A percentile compares a stretch with the other conserved stretches of the same genome.
These are phyloP conservation scores for Dolichallabes microphthalmus DNA, from an alignment of 2,113 vertebrate genomes.

Conservation along the genomic window DNA sequence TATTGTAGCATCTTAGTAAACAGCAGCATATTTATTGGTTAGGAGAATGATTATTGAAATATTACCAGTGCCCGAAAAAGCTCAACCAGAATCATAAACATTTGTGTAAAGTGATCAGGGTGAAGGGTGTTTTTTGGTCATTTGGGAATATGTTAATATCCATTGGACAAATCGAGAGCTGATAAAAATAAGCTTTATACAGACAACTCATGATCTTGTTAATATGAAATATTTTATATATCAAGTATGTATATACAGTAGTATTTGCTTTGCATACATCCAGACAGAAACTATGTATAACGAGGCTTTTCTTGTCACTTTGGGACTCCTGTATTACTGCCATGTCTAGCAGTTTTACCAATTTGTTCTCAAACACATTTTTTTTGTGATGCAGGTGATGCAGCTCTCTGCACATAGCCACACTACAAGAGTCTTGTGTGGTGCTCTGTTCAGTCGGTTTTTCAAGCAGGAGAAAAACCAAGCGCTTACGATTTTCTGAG, in stretches of 20 bases:
- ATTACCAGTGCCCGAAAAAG: neutral
- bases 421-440: neutral
- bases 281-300: neutral
- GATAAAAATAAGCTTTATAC: neutral
- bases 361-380: conserved; percentile 2
- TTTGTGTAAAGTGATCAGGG: neutral
- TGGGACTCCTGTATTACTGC: conserved; percentile 2
- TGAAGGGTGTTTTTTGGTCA: neutral
- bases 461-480: neutral
- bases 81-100: neutral
- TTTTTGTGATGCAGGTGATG: neutral
- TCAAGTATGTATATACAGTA: neutral
- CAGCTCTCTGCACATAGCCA: neutral
- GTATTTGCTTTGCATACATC: neutral
- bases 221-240: neutral
- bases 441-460: neutral
- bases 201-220: neutral
- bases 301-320: neutral
- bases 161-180: neutral
- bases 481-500: neutral
- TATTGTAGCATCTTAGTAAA: neutral
- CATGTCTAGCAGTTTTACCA: neutral
- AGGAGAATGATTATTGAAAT: neutral
- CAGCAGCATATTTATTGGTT: neutral
- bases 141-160: neutral